Evolutionary conservation across 1,140 invertebrate species (phyloP).

Genomic region (Neodiprion lecontei): DNA sequence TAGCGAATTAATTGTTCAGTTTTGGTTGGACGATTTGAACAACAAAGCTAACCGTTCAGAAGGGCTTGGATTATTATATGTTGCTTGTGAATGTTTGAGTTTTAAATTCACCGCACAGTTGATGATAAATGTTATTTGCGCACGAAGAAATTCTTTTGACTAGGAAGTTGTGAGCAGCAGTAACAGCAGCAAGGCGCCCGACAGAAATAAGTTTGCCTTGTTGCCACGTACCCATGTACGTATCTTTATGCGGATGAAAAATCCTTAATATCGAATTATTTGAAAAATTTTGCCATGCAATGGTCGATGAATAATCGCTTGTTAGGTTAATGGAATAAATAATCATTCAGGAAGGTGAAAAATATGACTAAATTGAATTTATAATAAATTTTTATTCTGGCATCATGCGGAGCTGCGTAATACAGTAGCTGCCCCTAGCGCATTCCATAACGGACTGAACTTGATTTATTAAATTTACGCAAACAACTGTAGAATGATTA

Average conservation of each 20-base stretch:
- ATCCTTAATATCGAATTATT: neutral
- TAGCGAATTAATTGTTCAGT: neutral
- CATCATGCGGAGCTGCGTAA: slow-evolving; percentile 62
- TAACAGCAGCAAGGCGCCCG: slow-evolving; percentile 27
- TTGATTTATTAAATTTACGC: slow-evolving; percentile 34
- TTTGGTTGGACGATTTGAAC: neutral
- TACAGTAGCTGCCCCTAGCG: slow-evolving; percentile 59
- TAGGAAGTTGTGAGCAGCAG: slow-evolving; percentile 50
- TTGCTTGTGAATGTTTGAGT: neutral
- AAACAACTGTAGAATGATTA: slow-evolving; percentile 40
- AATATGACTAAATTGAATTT: neutral
- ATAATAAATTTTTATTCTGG: slow-evolving; percentile 40
- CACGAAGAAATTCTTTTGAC: slow-evolving; percentile 49
- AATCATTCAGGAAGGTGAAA: neutral
- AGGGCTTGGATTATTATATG: no score
- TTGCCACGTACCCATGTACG: slow-evolving; percentile 49
- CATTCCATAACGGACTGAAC: slow-evolving; percentile 60
- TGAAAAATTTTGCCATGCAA: neutral
- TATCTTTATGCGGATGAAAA: neutral
- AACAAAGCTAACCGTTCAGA: neutral
- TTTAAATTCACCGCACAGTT: neutral
- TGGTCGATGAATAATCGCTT: neutral
- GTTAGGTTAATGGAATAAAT: neutral
- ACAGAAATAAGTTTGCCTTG: slow-evolving; percentile 52
- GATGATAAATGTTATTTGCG: slow-evolving; percentile 30